A percentile compares a stretch with the other conserved stretches of the same genome.
These are phyloP conservation scores for Xiphydria camelus DNA, from an alignment of 2,888 invertebrate genomes.

Conservation along the genomic window DNA sequence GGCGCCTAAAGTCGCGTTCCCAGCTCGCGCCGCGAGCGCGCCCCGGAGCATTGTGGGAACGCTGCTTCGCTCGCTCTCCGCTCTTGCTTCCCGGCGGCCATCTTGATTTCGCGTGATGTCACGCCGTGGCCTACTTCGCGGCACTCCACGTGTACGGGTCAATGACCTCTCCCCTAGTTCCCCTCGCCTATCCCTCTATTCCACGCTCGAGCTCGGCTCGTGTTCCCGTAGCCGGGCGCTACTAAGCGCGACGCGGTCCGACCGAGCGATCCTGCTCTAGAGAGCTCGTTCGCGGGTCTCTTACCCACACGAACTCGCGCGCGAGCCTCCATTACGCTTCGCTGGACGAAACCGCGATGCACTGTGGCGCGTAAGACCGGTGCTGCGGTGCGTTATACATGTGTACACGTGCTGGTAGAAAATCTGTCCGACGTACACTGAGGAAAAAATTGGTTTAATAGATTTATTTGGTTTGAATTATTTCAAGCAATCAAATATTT, in stretches of 20 bases:
- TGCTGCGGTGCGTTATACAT: no score
- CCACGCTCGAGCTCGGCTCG: conserved; percentile 4
- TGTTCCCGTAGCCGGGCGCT: neutral
- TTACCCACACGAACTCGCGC: no score
- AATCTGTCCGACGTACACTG: no score
- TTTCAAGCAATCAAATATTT: no score
- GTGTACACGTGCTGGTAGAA: no score
- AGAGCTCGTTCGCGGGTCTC: no score
- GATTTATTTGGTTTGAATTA: no score
- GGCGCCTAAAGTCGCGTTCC: neutral
- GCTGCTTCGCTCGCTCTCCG: conserved; percentile 21
- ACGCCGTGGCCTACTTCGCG: conserved; percentile 52
- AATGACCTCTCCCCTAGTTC: conserved; percentile 41
- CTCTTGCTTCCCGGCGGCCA: conserved; percentile 39
- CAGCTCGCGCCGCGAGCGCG: neutral
- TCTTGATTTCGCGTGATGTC: conserved; percentile 53
- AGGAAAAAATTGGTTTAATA: no score
- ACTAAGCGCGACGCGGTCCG: neutral
- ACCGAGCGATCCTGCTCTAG: conserved; percentile 15
- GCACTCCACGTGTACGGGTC: conserved; percentile 53
- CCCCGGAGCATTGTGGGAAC: conserved; percentile 27
- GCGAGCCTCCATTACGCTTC: no score
- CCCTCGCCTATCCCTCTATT: conserved; percentile 13
- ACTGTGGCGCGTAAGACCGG: no score
- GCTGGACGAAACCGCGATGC: no score